Conservation (phyloP, 2,113 vertebrate genomes). For the Cyanoramphus novaezelandiae region DNA sequence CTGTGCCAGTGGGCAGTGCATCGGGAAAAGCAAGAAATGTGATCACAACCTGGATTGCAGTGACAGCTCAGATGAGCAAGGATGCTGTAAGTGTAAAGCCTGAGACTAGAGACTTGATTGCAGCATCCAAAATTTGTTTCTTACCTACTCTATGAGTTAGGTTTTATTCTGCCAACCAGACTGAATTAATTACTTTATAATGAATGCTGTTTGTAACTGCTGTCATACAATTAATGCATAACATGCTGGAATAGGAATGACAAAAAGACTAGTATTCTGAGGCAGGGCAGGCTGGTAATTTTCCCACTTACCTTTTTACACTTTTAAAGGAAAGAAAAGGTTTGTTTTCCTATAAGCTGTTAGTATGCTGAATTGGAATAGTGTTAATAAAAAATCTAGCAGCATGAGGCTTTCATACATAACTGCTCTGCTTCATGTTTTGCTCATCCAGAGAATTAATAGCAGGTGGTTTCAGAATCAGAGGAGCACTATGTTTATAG, state of each 20-base stretch:
- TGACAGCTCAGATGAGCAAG: conserved; percentile 92
- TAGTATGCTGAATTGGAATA: background rate
- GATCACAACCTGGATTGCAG: conserved; percentile 93
- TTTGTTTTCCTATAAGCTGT: background rate
- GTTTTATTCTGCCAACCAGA: background rate
- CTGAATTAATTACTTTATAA: background rate
- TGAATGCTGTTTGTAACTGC: background rate
- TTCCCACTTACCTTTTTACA: background rate
- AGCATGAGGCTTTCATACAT: background rate
- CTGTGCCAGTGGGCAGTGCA: conserved; percentile 90
- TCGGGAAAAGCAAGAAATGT: conserved; percentile 94
- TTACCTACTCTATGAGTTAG: background rate
- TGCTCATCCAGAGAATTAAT: background rate
- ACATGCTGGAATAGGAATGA: background rate
- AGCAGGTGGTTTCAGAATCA: conserved; percentile 18
- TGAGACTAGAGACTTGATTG: background rate
- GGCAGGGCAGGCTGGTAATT: background rate
- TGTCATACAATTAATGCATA: background rate
- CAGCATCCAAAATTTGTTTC: background rate
- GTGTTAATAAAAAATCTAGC: background rate
- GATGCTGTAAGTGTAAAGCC: conserved; percentile 88
- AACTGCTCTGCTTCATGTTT: background rate
- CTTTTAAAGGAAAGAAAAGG: background rate
- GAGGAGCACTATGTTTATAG: background rate
- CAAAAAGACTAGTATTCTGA: background rate